Evolutionary conservation across 2,888 invertebrate species (phyloP).

Genomic region (Xylota sylvarum): DNA sequence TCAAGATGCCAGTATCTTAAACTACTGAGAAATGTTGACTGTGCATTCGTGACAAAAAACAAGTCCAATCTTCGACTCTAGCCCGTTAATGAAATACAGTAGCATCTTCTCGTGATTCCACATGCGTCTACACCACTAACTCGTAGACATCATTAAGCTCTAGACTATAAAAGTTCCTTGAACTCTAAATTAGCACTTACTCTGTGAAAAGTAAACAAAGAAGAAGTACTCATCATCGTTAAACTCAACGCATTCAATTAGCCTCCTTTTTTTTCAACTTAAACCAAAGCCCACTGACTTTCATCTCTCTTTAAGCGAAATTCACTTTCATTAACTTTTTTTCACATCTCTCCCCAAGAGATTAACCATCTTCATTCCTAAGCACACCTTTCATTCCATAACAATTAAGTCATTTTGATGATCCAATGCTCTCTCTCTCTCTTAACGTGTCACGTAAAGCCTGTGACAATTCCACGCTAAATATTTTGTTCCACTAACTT

Average conservation of each 20-base stretch:
- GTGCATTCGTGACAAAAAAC: no score
- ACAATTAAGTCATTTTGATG: constrained; percentile 18
- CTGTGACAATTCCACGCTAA: constrained; percentile 26
- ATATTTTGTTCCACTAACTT: constrained; percentile 14
- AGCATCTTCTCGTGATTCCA: no score
- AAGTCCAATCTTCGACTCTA: no score
- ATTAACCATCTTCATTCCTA: constrained; percentile 14
- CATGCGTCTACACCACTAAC: no score
- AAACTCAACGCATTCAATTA: not conserved
- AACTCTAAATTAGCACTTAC: not conserved
- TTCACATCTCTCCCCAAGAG: not conserved
- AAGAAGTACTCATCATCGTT: not conserved
- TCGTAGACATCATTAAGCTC: no score
- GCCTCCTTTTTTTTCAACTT: not conserved
- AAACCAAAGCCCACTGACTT: constrained; percentile 6
- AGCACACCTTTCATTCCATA: constrained; percentile 2
- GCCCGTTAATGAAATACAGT: no score
- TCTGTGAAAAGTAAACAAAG: not conserved
- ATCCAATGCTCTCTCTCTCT: constrained; percentile 3
- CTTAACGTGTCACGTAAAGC: not conserved
- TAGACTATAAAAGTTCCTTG: not conserved
- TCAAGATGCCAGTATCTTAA: no score
- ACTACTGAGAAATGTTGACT: no score
- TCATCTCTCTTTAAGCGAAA: constrained; percentile 1
- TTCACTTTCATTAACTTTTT: constrained; percentile 28